A percentile compares a stretch with the other conserved stretches of the same genome.
These are phyloP conservation scores for Alviniconcha strummeri DNA, from an alignment of 2,888 invertebrate genomes.

Conservation along the genomic window DNA sequence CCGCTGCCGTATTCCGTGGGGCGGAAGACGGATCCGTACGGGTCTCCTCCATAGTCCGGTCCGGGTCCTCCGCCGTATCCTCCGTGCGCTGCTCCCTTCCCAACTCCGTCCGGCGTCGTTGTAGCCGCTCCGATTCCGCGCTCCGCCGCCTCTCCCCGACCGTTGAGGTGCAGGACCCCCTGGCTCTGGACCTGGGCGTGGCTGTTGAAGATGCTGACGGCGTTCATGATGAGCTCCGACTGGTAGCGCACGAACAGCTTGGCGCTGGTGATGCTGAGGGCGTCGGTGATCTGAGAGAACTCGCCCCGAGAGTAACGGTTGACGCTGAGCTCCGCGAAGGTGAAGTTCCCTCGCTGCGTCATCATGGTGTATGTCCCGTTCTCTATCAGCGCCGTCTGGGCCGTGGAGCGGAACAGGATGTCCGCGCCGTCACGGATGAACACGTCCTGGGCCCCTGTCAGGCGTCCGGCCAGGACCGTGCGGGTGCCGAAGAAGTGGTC, in stretches of 20 bases:
- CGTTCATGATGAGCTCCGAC: conserved; percentile 55
- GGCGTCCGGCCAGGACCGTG: conserved; percentile 53
- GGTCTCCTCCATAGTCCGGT: conserved; percentile 49
- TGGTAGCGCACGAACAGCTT: conserved; percentile 57
- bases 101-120: conserved; percentile 43
- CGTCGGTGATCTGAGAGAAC: conserved; percentile 50
- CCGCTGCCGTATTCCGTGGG: conserved; percentile 55
- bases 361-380: conserved; percentile 54
- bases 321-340: conserved; percentile 50
- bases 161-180: conserved; percentile 56
- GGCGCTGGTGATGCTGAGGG: conserved; percentile 47
- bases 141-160: conserved; percentile 51
- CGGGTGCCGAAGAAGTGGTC: conserved; percentile 56
- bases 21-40: conserved; percentile 55
- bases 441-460: conserved; percentile 55
- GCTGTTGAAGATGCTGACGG: conserved; percentile 38
- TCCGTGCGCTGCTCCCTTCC: conserved; percentile 58
- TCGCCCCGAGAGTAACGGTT: conserved; percentile 53
- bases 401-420: conserved; percentile 55
- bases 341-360: conserved; percentile 58
- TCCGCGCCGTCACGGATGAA: conserved; percentile 52
- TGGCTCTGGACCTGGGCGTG: conserved; percentile 57
- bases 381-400: conserved; percentile 55
- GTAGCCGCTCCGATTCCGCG: conserved; percentile 50
- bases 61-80: conserved; percentile 57